These are phyloP conservation scores for Phlogophora meticulosa DNA, from an alignment of 2,888 invertebrate genomes.

Conservation along the genomic window DNA sequence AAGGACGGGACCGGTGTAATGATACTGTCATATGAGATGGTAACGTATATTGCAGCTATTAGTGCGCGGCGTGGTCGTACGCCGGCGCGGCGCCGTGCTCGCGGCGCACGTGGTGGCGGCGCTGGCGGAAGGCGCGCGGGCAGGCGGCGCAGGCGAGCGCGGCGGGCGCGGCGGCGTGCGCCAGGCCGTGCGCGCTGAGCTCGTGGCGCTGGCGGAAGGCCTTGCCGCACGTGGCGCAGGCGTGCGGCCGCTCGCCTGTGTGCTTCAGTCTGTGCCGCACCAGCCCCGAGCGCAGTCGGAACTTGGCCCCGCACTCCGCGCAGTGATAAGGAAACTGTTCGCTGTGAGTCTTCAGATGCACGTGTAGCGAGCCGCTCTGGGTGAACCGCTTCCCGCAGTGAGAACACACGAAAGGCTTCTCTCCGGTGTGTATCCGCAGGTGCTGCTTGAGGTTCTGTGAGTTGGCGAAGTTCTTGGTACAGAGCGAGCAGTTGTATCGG, in stretches of 20 bases:
- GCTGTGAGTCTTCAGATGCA: conserved; percentile 91
- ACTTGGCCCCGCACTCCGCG: conserved; percentile 91
- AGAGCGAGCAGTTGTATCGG: conserved; percentile 90
- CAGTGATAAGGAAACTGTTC: conserved; percentile 91
- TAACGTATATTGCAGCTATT: conserved; percentile 39
- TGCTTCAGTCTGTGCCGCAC: conserved; percentile 91
- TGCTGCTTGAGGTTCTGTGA: conserved; percentile 92
- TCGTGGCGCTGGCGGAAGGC: conserved; percentile 92
- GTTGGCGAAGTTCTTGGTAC: conserved; percentile 91
- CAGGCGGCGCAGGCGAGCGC: conserved; percentile 90
- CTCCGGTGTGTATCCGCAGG: conserved; percentile 91
- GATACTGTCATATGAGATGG: conserved; percentile 24
- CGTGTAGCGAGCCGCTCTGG: conserved; percentile 92
- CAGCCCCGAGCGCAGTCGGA: conserved; percentile 91
- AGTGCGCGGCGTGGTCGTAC: conserved; percentile 19
- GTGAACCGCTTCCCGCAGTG: conserved; percentile 92
- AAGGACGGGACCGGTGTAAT: conserved; percentile 53
- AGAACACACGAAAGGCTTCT: conserved; percentile 91
- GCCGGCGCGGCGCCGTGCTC: conserved; percentile 72
- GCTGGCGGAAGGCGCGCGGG: conserved; percentile 90
- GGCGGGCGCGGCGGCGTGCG: conserved; percentile 70
- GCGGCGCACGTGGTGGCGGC: conserved; percentile 85
- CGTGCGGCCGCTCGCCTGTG: conserved; percentile 92
- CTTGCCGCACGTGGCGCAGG: conserved; percentile 90
- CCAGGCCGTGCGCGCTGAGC: conserved; percentile 85